Base-by-base conservation (phyloP, 2,113 vertebrate genomes). In the Regulus satrapa region DNA sequence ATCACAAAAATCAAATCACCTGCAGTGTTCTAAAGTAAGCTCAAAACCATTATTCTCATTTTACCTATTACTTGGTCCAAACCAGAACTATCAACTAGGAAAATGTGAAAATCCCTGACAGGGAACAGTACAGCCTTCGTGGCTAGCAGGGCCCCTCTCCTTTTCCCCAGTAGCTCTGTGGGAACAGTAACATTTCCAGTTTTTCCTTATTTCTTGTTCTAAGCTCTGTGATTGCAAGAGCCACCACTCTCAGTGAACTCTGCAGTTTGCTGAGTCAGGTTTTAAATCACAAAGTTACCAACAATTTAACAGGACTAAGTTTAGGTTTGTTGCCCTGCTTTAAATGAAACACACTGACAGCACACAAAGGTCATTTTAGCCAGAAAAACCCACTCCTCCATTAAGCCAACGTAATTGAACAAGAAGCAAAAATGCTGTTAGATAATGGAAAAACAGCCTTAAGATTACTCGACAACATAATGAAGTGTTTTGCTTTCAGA, bases 321-420 rank as follows among this genome's bases (percentile, higher is more conserved):
- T 52, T 18, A 43, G 7, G 12, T 56, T 56, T 81, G 19, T 15
- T 79, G 24, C 8, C 17, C 34, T 48, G 1, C 25, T 62, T 34
- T 71, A 9, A 71, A 49, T 25, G 51, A 69, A 63, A 59, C 8
- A 18, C 6, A 25, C 1, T 0, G 1, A 19, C 1, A 46, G n/a
- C 9, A 3, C 24, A 55, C 18, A 32, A 26, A 16, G 18, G 10
- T 52, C 8, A 0, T 11, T 28, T 38, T 18, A 72, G 29, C 26
- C n/a, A 61, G 66, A 41, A 78, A 56, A 84, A 40, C 10, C 10
- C 5, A 46, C 8, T 16, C 28, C 18, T 29, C 10, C 2, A 10
- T 43, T 24, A 91, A 74, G 15, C 17, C 5, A 2, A 29, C 2
- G 0, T 6, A 71, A 62, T 12, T 18, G 2, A 73, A 25, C 15